Percentiles rank a stretch among this genome's conserved stretches.
Conservation (phyloP, 2,797 vertebrate genomes). For the Myotis pilosus region DNA sequence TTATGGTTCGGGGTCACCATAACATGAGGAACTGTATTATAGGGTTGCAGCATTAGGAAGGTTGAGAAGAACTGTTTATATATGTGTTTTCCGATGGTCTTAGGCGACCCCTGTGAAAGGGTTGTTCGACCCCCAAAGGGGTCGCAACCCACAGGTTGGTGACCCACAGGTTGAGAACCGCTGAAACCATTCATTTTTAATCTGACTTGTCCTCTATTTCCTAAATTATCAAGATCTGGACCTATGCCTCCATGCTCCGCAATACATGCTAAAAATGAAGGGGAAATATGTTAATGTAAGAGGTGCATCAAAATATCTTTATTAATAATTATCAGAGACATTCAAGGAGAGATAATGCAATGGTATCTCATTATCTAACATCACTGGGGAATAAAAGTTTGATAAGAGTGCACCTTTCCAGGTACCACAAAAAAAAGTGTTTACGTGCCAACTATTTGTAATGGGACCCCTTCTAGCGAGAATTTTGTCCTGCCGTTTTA, state of each 20-base stretch:
- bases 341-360: background rate
- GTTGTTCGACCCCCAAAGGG: too few relatives aligned
- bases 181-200: background rate
- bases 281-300: background rate
- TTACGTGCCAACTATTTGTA: background rate
- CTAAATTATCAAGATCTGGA: background rate
- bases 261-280: background rate
- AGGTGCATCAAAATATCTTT: background rate
- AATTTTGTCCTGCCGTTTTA: background rate
- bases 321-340: background rate
- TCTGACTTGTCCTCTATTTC: background rate
- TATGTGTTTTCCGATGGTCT: too few relatives aligned
- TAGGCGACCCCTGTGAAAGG: too few relatives aligned
- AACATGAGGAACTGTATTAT: too few relatives aligned
- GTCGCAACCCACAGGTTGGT: too few relatives aligned
- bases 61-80: too few relatives aligned
- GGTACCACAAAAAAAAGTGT: background rate
- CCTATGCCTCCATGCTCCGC: background rate
- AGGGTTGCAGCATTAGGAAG: too few relatives aligned
- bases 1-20: too few relatives aligned
- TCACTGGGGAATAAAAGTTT: background rate
- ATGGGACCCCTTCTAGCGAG: background rate
- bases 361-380: background rate
- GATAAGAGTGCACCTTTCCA: background rate
- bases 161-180: too few relatives aligned